Base-by-base conservation (phyloP, 2,797 vertebrate species). In the Leptatherina wallacei region DNA sequence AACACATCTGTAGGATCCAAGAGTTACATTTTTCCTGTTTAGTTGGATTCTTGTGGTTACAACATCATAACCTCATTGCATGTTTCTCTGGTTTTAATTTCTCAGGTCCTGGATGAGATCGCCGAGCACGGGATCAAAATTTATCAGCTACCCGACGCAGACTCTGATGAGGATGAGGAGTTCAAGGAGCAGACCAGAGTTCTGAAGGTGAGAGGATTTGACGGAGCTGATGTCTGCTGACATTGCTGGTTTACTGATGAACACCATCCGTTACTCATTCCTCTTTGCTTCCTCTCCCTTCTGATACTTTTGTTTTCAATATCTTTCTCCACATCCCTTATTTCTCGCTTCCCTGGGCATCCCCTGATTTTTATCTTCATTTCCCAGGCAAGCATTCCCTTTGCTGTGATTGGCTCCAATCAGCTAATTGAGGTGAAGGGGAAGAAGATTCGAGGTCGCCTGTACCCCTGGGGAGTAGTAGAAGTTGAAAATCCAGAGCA, bases 401-500 rank as follows among this genome's bases (percentile, higher is more conserved):
- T 96, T 0, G 95, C 96, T 44, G 96, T 96, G 73, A 96, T 96
- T 78, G 96, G 95, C 80, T 96, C 96, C 73, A 97, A 96, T 86
- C 96, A 97, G 85, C 95, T 98, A 78, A 97, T 97, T 35, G 96
- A 98, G 88, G 96, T 97, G 83, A 97, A 98, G 83, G 97, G 96
- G 61, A 97, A 95, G 89, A 97, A 97, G 94, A 97, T 97, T 83
- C 90, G 95, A 75, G 96, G 96, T 16, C 95, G 96, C 22, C 89
- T 97, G 33, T 96, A 97, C 74, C 94, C 97, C 10, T 95, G 95
- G 97, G 96, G 95, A 27, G 95, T 96, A 22, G 93, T 96, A 61
- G 96, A 96, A 86, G 97, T 98, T 87, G 96, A 98, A 89, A 97
- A 97, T 80, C 97, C 97, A 0, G 96, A 98, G 70, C 96, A 97